phyloP scores from a whole-genome alignment of 2,888 invertebrate genomes.

The Ophraella communa region DNA sequence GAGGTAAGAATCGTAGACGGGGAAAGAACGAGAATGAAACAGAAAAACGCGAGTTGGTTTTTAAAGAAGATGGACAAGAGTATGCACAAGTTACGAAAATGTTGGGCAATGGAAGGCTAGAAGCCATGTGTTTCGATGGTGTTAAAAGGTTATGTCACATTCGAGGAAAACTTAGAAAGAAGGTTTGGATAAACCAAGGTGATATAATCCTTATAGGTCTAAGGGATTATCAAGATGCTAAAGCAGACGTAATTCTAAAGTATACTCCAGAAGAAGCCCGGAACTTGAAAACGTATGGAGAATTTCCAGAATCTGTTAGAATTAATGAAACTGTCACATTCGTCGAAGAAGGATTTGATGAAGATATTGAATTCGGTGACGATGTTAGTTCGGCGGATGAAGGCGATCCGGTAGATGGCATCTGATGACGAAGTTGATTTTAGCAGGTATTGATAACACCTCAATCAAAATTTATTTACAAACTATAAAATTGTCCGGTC shows the following conservation, averaged over 20 bases:
- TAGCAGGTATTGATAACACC: too few relatives aligned
- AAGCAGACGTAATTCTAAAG: constrained; percentile 98
- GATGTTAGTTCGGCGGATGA: constrained; percentile 92
- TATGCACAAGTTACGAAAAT: constrained; percentile 99
- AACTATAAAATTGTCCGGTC: too few relatives aligned
- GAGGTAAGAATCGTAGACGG: constrained; percentile 99
- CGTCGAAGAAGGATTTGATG: constrained; percentile 93
- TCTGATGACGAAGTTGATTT: constrained; percentile 38
- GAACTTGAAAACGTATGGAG: constrained; percentile 98
- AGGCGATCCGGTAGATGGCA: constrained; percentile 65
- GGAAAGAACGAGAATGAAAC: constrained; percentile 99
- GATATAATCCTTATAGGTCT: constrained; percentile 98
- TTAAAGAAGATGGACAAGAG: constrained; percentile 99
- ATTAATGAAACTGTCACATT: constrained; percentile 97
- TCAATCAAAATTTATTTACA: too few relatives aligned
- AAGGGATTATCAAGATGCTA: constrained; percentile 96
- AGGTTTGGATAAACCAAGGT: constrained; percentile 98
- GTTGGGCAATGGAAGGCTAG: constrained; percentile 98
- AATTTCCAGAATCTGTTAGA: constrained; percentile 97
- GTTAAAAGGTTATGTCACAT: constrained; percentile 98
- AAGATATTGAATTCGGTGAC: constrained; percentile 96
- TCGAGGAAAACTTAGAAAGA: constrained; percentile 92
- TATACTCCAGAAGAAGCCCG: constrained; percentile 99
- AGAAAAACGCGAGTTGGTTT: constrained; percentile 98
- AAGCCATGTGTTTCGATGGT: constrained; percentile 99